phyloP scores from a whole-genome alignment of 2,888 invertebrate species.

The Apoda limacodes region DNA sequence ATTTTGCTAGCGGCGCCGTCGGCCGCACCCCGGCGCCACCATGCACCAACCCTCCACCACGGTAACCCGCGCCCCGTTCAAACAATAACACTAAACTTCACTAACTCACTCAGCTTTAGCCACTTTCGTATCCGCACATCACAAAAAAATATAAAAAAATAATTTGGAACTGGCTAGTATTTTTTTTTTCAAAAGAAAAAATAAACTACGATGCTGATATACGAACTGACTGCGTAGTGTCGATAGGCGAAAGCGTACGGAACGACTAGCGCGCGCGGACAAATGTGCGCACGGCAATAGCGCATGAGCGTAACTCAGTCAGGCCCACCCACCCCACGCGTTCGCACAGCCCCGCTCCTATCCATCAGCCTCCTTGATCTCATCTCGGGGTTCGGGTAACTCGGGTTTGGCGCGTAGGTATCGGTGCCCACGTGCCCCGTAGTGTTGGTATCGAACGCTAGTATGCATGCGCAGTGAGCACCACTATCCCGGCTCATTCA shows the following conservation, averaged over 20 bases:
- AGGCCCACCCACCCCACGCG: constrained; percentile 30
- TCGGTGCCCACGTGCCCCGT: too few species aligned
- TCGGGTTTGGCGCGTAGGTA: too few species aligned
- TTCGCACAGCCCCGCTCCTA: constrained; percentile 19
- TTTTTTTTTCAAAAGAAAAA: too few species aligned
- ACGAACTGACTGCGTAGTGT: constrained; percentile 30
- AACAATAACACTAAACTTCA: too few species aligned
- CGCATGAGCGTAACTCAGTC: constrained; percentile 23
- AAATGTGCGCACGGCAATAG: constrained; percentile 28
- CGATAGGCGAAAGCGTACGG: constrained; percentile 35
- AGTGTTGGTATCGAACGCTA: constrained; percentile 61
- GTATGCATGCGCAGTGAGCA: constrained; percentile 56
- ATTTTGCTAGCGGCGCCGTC: constrained; percentile 66
- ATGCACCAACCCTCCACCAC: constrained; percentile 55
- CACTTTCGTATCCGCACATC: constrained; percentile 32
- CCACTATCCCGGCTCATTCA: constrained; percentile 50
- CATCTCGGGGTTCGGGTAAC: too few species aligned
- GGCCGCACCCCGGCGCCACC: constrained; percentile 67
- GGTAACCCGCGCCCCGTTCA: constrained; percentile 33
- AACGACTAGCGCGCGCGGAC: constrained; percentile 49
- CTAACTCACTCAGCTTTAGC: too few species aligned
- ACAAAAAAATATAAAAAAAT: constrained; percentile 29
- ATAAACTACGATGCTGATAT: constrained; percentile 18
- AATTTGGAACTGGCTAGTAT: constrained; percentile 27
- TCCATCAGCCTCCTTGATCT: constrained; percentile 57